Evolutionary conservation across 1,140 invertebrate genomes (phyloP).

Genomic region (Aphis gossypii): DNA sequence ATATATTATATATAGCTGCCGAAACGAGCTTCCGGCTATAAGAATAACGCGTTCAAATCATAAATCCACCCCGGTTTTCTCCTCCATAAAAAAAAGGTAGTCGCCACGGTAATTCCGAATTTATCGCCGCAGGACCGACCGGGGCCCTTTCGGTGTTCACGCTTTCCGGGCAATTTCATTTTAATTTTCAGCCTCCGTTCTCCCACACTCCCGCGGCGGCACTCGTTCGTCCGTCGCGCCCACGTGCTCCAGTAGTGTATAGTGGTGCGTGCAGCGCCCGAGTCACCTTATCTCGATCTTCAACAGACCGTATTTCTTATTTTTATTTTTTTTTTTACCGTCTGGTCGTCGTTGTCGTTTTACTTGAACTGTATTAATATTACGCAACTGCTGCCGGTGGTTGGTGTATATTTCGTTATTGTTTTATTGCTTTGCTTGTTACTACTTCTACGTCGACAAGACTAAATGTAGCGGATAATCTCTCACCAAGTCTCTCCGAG

Average conservation of each 20-base stretch:
- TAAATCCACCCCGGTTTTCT: conserved; percentile 44
- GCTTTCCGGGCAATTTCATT: conserved; percentile 53
- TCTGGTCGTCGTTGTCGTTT: neutral
- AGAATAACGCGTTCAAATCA: conserved; percentile 31
- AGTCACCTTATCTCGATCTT: conserved; percentile 46
- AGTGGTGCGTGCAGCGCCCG: neutral
- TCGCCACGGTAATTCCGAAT: conserved; percentile 44
- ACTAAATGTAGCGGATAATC: conserved; percentile 48
- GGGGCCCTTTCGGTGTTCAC: conserved; percentile 46
- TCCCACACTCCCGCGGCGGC: neutral
- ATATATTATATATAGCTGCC: neutral
- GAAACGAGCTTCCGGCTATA: conserved; percentile 37
- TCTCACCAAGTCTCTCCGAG: neutral
- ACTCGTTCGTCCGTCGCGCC: neutral
- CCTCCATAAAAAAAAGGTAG: conserved; percentile 25
- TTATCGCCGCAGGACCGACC: conserved; percentile 38
- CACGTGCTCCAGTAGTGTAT: neutral
- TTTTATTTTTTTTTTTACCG: neutral
- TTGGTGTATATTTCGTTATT: conserved; percentile 24
- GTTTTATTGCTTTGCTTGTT: conserved; percentile 31
- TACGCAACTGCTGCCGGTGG: neutral
- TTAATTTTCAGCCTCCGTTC: conserved; percentile 16
- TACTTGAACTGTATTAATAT: neutral
- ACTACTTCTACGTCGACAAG: neutral
- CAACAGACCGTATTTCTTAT: conserved; percentile 24